phyloP scores from a whole-genome alignment of 2,113 vertebrate species.

The Pongo abelii region DNA sequence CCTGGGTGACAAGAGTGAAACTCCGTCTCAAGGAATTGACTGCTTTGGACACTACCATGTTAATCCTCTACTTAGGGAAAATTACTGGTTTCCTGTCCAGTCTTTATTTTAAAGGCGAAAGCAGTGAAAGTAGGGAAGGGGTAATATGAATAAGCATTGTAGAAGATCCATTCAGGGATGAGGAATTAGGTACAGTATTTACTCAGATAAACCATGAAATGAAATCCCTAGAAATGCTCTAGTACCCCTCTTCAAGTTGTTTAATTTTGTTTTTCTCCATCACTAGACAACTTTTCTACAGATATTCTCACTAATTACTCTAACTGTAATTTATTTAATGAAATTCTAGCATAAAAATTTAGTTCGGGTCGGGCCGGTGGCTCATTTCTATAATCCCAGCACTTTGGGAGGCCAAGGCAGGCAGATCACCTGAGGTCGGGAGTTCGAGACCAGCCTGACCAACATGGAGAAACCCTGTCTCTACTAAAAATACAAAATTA shows the following conservation, averaged over 20 bases:
- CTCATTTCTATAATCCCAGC: too few relatives aligned
- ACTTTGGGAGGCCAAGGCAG: too few relatives aligned
- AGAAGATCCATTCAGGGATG: not conserved
- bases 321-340: constrained; percentile 34
- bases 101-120: constrained; percentile 52
- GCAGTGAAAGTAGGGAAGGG: not conserved
- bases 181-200: not conserved
- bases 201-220: not conserved
- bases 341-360: constrained; percentile 46
- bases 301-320: not conserved
- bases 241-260: not conserved
- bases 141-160: not conserved
- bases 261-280: not conserved
- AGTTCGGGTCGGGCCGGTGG: not conserved
- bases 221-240: not conserved
- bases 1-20: too few relatives aligned
- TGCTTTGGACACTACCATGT: not conserved
- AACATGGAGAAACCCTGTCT: too few relatives aligned
- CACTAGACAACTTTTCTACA: not conserved
- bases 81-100: not conserved
- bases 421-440: too few relatives aligned
- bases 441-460: too few relatives aligned
- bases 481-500: too few relatives aligned
- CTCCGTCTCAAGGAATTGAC: not conserved
- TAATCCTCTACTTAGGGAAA: not conserved